Base-by-base conservation (phyloP, 2,888 invertebrate genomes). In the Cerceris rybyensis region DNA sequence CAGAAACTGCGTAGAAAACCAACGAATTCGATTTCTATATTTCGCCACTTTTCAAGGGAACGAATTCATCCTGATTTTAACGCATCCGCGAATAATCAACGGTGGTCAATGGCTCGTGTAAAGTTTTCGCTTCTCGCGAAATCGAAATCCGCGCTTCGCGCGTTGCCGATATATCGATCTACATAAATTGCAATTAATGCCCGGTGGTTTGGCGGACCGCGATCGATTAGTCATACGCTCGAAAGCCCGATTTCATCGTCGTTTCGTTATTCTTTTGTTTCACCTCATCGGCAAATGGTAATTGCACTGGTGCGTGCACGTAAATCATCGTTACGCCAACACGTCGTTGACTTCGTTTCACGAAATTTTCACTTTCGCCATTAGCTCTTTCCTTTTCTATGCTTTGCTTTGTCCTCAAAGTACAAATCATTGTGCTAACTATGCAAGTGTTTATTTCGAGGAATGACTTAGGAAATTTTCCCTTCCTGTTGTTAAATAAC, bases 141-240 rank as follows among this genome's bases (percentile, higher is more conserved):
- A 59, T 13, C 59, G 60, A 28, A 55, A 58, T 42, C n/a, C 41
- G 17, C 39, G 17, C 16, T 41, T 14, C 58, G 17, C 17, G 14
- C 43, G 17, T 50, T 16, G 70, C 49, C 58, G 68, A 74, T 73
- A 65, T 49, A 68, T 72, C 28, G 57, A 67, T 43, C 54, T 59
- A 64, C 55, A 74, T 67, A 66, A 77, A 82, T 82, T 52, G 57
- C 14, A 11, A 9, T 70, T 57, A 67, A 49, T 43, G 49, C 58
- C 8, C 65, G 16, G 11, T 61, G 52, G 28, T 41, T 58, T 63
- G 50, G 13, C 49, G 65, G 60, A 49, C 14, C 11, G 54, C 41
- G 49, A 14, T n/a, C 70, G 69, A 82, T 81, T 76, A 76, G 60
- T 82, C 81, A 78, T 67, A 58, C 67, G 39, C 46, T 7, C 42